phyloP scores from a whole-genome alignment of 2,888 invertebrate species.

The Pantelozetes paolii region DNA sequence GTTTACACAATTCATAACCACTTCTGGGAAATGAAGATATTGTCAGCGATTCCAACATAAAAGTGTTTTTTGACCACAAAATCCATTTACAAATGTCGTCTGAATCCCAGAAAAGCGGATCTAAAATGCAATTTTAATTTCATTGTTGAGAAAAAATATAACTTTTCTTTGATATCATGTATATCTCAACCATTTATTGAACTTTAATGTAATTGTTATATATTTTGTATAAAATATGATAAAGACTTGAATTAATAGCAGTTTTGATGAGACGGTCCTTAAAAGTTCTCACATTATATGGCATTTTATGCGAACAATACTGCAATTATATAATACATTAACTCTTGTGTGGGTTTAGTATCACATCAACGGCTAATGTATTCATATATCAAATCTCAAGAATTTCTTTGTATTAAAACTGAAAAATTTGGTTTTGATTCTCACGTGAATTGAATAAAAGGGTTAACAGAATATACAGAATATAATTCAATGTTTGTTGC shows the following conservation, averaged over 20 bases:
- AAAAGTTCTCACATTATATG: slow-evolving; percentile 5
- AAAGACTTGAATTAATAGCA: background rate
- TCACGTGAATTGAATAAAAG: background rate
- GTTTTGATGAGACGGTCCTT: background rate
- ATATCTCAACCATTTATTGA: background rate
- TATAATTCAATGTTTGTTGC: background rate
- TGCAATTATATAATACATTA: slow-evolving; percentile 1
- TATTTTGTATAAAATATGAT: background rate
- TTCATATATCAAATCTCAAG: background rate
- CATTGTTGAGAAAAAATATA: background rate
- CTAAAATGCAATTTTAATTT: background rate
- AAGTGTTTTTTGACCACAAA: slow-evolving; percentile 20
- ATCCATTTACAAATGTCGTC: slow-evolving; percentile 25
- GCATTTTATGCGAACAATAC: background rate
- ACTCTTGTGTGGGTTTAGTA: background rate
- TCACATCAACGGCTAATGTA: background rate
- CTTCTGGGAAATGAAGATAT: background rate
- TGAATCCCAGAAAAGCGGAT: slow-evolving; percentile 19
- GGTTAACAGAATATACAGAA: background rate
- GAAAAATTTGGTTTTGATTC: background rate
- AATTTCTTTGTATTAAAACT: background rate
- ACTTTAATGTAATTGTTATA: background rate
- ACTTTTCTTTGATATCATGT: background rate
- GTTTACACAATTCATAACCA: slow-evolving; percentile 31
- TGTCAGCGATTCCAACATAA: slow-evolving; percentile 2